Evolutionary conservation across 2,797 vertebrate species (phyloP).

Genomic region (Parambassis ranga): DNA sequence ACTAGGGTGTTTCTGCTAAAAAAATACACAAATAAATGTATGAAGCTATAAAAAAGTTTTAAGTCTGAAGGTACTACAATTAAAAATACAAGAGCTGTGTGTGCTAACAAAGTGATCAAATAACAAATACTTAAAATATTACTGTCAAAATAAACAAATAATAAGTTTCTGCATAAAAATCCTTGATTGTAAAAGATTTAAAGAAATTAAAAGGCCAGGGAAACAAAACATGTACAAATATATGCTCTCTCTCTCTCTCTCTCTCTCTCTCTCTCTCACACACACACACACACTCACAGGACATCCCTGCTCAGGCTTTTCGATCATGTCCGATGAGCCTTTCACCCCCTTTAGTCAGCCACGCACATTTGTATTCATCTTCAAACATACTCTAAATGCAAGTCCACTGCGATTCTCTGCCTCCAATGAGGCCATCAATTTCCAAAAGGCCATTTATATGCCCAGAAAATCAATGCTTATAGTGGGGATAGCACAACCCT

Average conservation of each 20-base stretch:
- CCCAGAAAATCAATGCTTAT: conserved; percentile 84
- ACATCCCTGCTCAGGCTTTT: conserved; percentile 59
- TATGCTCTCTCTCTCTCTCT: too few species aligned
- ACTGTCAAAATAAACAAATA: background rate
- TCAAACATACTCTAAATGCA: conserved; percentile 83
- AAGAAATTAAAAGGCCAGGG: conserved; percentile 66
- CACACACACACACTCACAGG: conserved; percentile 30
- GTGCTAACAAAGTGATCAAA: too few species aligned
- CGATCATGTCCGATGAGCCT: conserved; percentile 69
- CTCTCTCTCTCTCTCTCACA: too few species aligned
- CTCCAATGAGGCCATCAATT: conserved; percentile 82
- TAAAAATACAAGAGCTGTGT: background rate
- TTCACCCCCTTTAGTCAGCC: conserved; percentile 59
- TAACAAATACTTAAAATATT: background rate
- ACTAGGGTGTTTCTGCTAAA: background rate
- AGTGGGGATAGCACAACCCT: conserved; percentile 79
- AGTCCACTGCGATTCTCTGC: conserved; percentile 73
- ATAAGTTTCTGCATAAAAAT: conserved; percentile 29
- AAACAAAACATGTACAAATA: conserved; percentile 54
- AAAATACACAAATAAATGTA: background rate
- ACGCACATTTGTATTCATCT: conserved; percentile 80
- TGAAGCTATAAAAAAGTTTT: background rate
- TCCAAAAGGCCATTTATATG: conserved; percentile 86
- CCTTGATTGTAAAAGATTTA: conserved; percentile 25
- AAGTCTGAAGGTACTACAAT: too few species aligned